Evolutionary conservation across 2,113 vertebrate species (phyloP), one percentile per base, ranked within the genome.

Genomic region (Tychaedon coryphoeus): DNA sequence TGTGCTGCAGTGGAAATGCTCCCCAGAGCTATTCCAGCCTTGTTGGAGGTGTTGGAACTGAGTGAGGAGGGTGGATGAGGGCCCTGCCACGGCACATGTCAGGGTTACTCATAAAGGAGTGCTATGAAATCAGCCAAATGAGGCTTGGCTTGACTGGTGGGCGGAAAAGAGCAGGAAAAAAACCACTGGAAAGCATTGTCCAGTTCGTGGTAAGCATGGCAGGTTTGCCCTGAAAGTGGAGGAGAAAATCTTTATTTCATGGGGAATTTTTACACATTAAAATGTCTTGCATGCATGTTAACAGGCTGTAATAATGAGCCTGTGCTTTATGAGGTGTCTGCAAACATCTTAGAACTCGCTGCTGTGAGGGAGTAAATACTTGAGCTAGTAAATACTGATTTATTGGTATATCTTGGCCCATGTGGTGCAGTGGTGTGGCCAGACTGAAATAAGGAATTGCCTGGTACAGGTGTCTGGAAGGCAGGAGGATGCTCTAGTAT

Each of bases 231-330:
- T 86, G 66, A 13, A 54, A 75, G 45, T 34, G 19, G 42, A 77
- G 86, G 90, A 86, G 93, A 94, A 96, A 96, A 96, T 92, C 1
- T 3, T 40, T 86, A 77, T 93, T 95, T 96, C 85, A 96, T 45
- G 92, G 94, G 78, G 67, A 36, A 50, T 93, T 94, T 81, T 94
- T 86, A 42, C 92, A 88, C 93, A 81, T 96, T 96, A 94, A 95
- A 94, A 94, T 91, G 18, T n/a, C 81, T 88, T 33, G 66, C 43
- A 76, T 14, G 90, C 82, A 1, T 71, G 72, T 77, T 96, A 93
- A 94, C 72, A 75, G 86, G 19, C 75, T 84, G 53, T 42, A 81
- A 47, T 89, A 95, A 95, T 0, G 1, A 89, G 65, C 22, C 33
- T 2, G 2, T 64, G 93, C 79, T 96, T 96, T 93, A 76, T 67